Conservation (phyloP, 2,888 invertebrate genomes). For the Ferrisia virgata region DNA sequence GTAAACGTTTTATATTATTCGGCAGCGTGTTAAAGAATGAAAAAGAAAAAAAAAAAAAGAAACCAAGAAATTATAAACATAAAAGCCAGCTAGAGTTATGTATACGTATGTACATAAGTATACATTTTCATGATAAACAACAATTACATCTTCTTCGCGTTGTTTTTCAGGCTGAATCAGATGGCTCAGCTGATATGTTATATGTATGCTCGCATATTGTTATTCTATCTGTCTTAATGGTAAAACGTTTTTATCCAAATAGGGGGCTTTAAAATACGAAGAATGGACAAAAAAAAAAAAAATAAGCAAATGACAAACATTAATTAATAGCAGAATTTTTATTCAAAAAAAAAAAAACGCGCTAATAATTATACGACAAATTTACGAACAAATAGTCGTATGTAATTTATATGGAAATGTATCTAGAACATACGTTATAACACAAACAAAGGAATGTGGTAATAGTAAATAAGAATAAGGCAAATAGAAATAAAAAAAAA, state of each 20-base stretch:
- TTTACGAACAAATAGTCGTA: conserved; percentile 38
- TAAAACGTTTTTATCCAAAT: conserved; percentile 24
- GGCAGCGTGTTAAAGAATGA: neutral
- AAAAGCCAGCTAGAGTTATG: neutral
- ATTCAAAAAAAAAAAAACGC: neutral
- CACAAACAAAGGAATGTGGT: conserved; percentile 36
- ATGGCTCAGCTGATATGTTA: conserved; percentile 30
- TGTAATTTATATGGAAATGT: conserved; percentile 35
- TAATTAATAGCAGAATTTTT: conserved; percentile 25
- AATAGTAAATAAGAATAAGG: neutral
- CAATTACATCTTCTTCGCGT: conserved; percentile 33
- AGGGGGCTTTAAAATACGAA: neutral
- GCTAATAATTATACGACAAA: conserved; percentile 28
- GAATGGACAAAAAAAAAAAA: neutral
- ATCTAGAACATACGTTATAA: conserved; percentile 17
- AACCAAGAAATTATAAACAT: neutral
- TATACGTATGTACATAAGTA: no score
- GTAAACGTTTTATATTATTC: conserved; percentile 35
- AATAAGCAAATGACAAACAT: conserved; percentile 13
- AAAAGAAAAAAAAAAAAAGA: neutral
- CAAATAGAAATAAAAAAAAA: neutral
- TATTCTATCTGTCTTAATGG: conserved; percentile 35
- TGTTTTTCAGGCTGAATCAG: conserved; percentile 25
- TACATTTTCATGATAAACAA: conserved; percentile 38
- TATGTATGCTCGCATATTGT: conserved; percentile 31